These are phyloP conservation scores for Trachurus trachurus DNA, from an alignment of 2,797 vertebrate species.

Conservation along the genomic window DNA sequence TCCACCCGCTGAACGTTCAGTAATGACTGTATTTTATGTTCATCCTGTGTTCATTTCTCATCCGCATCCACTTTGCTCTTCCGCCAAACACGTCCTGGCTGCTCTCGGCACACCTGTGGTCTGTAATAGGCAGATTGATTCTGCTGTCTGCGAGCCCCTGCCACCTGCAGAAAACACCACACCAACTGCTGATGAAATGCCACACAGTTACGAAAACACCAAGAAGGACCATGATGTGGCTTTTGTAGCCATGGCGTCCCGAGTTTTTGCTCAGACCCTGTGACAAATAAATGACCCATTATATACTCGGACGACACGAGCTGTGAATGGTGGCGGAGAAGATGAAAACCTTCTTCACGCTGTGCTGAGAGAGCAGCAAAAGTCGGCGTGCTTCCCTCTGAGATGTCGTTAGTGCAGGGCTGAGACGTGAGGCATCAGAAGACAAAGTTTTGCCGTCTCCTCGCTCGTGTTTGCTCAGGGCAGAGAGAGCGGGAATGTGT, in stretches of 20 bases:
- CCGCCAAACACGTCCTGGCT: conserved; percentile 46
- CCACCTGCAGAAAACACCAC: conserved; percentile 57
- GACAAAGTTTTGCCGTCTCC: conserved; percentile 59
- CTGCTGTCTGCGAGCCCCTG: conserved; percentile 38
- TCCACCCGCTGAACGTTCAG: background rate
- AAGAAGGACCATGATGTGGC: conserved; percentile 4
- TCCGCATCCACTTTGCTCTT: conserved; percentile 27
- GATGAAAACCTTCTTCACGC: conserved; percentile 25
- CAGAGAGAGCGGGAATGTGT: conserved; percentile 65
- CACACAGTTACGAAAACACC: conserved; percentile 49
- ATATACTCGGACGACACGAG: conserved; percentile 14
- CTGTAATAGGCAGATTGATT: conserved; percentile 69
- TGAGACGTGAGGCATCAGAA: conserved; percentile 28
- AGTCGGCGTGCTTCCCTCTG: conserved; percentile 39
- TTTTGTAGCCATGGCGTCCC: conserved; percentile 30
- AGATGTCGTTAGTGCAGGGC: conserved; percentile 40
- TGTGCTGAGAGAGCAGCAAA: conserved; percentile 29
- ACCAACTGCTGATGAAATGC: conserved; percentile 49
- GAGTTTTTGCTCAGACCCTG: background rate
- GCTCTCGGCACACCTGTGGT: conserved; percentile 52
- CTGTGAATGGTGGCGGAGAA: conserved; percentile 17
- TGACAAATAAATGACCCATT: conserved; percentile 23
- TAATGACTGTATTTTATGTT: conserved; percentile 26
- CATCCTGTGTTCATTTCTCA: conserved; percentile 27
- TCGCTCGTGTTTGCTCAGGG: conserved; percentile 75